These are phyloP conservation scores for Spodoptera exigua DNA, from an alignment of 2,888 invertebrate species.

Conservation along the genomic window DNA sequence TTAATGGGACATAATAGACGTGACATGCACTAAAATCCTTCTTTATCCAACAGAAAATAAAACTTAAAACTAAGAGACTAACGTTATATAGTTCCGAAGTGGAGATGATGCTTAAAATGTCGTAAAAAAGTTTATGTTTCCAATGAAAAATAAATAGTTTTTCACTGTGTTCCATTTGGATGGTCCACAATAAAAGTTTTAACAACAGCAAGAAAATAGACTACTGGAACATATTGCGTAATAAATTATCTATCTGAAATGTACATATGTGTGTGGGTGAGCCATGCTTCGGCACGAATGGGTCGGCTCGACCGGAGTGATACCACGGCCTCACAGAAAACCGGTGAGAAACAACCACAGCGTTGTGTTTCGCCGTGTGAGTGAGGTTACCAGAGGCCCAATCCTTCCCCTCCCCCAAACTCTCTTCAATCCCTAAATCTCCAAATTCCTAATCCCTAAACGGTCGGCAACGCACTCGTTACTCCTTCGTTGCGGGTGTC, in stretches of 20 bases:
- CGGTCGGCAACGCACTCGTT: no score
- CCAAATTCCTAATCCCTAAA: no score
- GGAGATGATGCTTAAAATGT: constrained; percentile 82
- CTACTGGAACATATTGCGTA: constrained; percentile 63
- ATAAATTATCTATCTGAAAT: constrained; percentile 44
- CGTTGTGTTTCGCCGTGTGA: no score
- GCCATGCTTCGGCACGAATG: no score
- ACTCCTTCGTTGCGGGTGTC: no score
- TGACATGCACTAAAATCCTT: constrained; percentile 60
- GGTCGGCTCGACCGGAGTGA: no score
- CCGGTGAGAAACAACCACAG: no score
- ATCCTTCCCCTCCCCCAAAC: no score
- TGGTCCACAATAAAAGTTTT: constrained; percentile 81
- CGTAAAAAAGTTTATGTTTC: constrained; percentile 83
- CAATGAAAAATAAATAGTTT: constrained; percentile 85
- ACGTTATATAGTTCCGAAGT: constrained; percentile 66
- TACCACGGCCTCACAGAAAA: no score
- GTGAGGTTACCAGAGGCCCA: no score
- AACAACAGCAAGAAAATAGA: constrained; percentile 79
- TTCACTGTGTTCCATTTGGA: constrained; percentile 79
- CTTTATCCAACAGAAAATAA: constrained; percentile 55
- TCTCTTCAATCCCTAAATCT: no score
- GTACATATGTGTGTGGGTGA: no score
- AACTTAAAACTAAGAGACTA: constrained; percentile 48
- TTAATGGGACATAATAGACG: constrained; percentile 58